phyloP scores from a whole-genome alignment of 2,797 vertebrate genomes.

The Cyprinodon diabolis region DNA sequence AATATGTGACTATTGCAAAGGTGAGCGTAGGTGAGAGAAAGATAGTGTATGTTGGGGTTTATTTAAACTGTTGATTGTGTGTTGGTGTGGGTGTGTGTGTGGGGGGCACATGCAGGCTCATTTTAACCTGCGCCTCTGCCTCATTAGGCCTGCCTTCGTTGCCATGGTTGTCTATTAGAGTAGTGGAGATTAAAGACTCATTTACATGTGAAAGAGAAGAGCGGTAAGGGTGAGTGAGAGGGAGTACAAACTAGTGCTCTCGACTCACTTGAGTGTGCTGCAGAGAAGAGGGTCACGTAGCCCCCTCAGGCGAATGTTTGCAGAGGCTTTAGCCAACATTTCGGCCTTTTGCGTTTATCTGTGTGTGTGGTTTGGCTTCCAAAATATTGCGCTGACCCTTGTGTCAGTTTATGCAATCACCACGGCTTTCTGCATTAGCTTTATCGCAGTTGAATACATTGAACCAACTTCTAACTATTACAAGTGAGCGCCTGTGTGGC shows the following conservation, averaged over 20 bases:
- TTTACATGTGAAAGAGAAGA: conserved; percentile 83
- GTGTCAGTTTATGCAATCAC: not conserved
- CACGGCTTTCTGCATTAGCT: conserved; percentile 1
- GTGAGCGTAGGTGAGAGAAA: not conserved
- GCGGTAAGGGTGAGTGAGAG: conserved; percentile 41
- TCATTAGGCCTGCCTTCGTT: conserved; percentile 84
- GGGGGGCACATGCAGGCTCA: conserved; percentile 61
- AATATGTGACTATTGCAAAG: conserved; percentile 1
- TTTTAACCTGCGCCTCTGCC: conserved; percentile 81
- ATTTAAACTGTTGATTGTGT: conserved; percentile 67
- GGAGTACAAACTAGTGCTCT: conserved; percentile 43
- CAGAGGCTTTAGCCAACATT: conserved; percentile 55
- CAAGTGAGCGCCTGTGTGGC: conserved; percentile 24
- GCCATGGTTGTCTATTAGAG: conserved; percentile 85
- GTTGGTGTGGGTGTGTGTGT: conserved; percentile 5
- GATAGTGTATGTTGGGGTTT: conserved; percentile 24
- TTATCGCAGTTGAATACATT: not conserved
- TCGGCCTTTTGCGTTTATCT: conserved; percentile 36
- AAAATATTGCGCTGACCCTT: not conserved
- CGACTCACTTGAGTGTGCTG: conserved; percentile 50
- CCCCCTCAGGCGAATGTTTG: conserved; percentile 59
- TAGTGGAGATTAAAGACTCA: conserved; percentile 81
- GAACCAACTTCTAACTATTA: not conserved
- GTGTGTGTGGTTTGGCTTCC: conserved; percentile 8
- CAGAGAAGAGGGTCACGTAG: conserved; percentile 55